These are phyloP conservation scores for Squalus acanthias DNA, from an alignment of 2,797 vertebrate species.

Conservation along the genomic window DNA sequence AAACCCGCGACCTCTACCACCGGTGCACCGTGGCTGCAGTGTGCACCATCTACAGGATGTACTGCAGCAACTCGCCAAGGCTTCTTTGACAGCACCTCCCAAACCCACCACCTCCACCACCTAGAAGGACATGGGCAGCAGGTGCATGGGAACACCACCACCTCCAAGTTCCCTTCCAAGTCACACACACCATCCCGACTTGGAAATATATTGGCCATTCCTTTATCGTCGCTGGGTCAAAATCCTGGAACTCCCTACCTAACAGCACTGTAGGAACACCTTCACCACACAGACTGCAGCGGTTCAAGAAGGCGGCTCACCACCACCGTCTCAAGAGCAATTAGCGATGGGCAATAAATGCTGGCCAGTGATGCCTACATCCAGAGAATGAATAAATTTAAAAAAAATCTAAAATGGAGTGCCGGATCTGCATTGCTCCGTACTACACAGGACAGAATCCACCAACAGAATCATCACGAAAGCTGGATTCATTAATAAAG, in stretches of 20 bases:
- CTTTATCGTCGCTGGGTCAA: not conserved
- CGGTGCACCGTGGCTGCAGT: too few species aligned
- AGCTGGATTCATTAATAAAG: not conserved
- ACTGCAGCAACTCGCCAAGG: not conserved
- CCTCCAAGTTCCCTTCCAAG: not conserved
- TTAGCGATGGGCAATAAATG: not conserved
- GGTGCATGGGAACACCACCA: not conserved
- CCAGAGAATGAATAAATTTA: not conserved
- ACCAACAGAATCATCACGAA: not conserved
- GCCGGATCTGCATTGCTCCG: not conserved
- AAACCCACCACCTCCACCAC: not conserved
- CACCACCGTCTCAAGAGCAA: not conserved
- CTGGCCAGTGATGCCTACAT: not conserved
- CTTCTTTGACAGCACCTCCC: not conserved
- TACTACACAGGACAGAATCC: not conserved
- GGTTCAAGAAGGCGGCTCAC: not conserved
- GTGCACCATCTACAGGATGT: not conserved
- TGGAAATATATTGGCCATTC: not conserved
- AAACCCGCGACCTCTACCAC: not conserved
- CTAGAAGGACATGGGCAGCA: not conserved
- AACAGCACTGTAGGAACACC: not conserved
- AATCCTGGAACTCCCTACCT: not conserved
- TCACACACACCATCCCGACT: not conserved
- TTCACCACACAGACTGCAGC: too few species aligned
- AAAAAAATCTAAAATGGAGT: not conserved